Evolutionary conservation across 1,140 invertebrate species (phyloP).

Genomic region (Caerostris extrusa): DNA sequence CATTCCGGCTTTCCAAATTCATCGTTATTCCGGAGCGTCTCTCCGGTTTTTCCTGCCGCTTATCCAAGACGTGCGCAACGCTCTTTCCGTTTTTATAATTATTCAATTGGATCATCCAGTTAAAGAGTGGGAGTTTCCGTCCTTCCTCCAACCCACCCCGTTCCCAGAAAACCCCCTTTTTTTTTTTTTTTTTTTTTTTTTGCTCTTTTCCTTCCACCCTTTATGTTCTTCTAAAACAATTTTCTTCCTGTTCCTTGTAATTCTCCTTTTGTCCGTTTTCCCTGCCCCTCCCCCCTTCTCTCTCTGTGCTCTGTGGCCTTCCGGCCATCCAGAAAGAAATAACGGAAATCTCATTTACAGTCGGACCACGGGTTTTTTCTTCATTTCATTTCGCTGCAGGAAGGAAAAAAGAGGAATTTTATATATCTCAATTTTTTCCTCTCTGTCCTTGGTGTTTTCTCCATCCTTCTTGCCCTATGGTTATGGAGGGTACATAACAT

Average conservation of each 20-base stretch:
- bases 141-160: not conserved
- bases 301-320: conserved; percentile 1
- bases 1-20: not conserved
- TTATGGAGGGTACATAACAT: conserved; percentile 40
- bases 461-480: not conserved
- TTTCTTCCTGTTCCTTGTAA: conserved; percentile 27
- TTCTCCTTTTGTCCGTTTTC: not conserved
- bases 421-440: conserved; percentile 28
- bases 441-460: conserved; percentile 21
- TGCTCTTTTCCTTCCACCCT: not conserved
- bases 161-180: not conserved
- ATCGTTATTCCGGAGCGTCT: conserved; percentile 15
- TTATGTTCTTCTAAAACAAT: conserved; percentile 12
- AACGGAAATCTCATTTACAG: conserved; percentile 66
- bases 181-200: conserved; percentile 8
- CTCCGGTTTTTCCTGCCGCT: not conserved
- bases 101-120: conserved; percentile 71
- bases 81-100: conserved; percentile 58
- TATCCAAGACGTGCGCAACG: not conserved
- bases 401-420: conserved; percentile 1
- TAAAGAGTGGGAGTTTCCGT: conserved; percentile 46
- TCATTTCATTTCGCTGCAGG: conserved; percentile 57
- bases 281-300: not conserved
- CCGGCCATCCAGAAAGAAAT: conserved; percentile 40
- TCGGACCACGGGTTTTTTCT: conserved; percentile 53